Conservation (phyloP, 1,140 invertebrate species). For the Hycleus phaleratus region DNA sequence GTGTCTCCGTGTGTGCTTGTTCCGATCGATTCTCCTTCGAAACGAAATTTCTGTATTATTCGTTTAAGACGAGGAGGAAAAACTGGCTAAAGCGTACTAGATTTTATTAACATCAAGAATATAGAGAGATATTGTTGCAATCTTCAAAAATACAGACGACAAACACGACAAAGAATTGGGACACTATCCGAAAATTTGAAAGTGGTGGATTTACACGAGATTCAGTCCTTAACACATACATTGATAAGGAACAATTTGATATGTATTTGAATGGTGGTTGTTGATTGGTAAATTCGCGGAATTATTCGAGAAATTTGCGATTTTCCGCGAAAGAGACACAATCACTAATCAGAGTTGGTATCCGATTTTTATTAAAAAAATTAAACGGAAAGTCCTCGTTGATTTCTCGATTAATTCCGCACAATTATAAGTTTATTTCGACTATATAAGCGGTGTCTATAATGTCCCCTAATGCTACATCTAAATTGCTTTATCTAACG, state of each 20-base stretch:
- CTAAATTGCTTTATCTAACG: no score
- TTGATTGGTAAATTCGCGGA: not conserved
- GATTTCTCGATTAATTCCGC: no score
- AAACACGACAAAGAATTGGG: not conserved
- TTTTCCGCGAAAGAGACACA: conserved; percentile 31
- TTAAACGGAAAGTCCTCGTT: no score
- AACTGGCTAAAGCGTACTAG: not conserved
- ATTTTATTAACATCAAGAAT: not conserved
- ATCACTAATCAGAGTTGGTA: conserved; percentile 19
- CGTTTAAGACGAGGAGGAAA: no score
- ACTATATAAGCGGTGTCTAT: no score
- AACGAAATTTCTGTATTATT: not conserved
- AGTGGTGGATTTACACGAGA: conserved; percentile 3
- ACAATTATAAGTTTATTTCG: no score
- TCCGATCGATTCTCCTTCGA: not conserved
- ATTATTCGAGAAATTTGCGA: not conserved
- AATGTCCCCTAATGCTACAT: no score
- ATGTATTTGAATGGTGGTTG: conserved; percentile 20
- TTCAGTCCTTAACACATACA: not conserved
- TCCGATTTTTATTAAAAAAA: no score
- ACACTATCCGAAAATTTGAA: not conserved
- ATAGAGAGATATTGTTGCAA: not conserved
- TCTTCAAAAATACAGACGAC: not conserved
- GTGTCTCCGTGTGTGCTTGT: not conserved
- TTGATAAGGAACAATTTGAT: conserved; percentile 23